Conservation (phyloP, 2,797 vertebrate genomes). For the Masticophis lateralis region DNA sequence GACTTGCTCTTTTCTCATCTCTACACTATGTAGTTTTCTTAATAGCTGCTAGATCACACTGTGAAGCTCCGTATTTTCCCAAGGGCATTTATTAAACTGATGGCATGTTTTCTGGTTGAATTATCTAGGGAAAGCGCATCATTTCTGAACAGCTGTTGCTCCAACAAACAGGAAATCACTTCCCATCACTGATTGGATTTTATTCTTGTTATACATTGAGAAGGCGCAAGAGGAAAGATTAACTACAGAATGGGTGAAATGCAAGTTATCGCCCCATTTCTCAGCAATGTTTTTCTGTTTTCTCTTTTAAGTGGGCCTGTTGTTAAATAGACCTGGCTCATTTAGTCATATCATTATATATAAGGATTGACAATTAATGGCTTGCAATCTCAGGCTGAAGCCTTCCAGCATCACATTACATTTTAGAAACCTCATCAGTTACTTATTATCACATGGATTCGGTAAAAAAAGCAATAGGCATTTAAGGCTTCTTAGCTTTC, state of each 20-base stretch:
- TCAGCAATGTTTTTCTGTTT: neutral
- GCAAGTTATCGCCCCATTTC: neutral
- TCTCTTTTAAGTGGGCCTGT: neutral
- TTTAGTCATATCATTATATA: neutral
- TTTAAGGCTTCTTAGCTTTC: neutral
- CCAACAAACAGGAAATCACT: neutral
- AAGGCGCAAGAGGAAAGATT: neutral
- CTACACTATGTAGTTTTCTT: neutral
- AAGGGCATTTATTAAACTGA: neutral
- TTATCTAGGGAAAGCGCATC: neutral
- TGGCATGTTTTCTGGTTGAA: neutral
- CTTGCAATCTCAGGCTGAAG: neutral
- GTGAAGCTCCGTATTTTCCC: neutral
- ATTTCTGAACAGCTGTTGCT: slow-evolving; percentile 3
- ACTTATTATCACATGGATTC: neutral
- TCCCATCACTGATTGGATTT: neutral
- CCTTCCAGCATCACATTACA: neutral
- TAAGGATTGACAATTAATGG: neutral
- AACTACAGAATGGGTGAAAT: neutral
- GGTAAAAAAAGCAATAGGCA: neutral
- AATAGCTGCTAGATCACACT: neutral
- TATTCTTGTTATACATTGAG: neutral
- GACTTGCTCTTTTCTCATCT: neutral
- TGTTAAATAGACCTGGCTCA: neutral
- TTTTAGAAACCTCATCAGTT: neutral